These are phyloP conservation scores for Dipus sagitta DNA, from an alignment of 2,797 vertebrate genomes.

Conservation along the genomic window DNA sequence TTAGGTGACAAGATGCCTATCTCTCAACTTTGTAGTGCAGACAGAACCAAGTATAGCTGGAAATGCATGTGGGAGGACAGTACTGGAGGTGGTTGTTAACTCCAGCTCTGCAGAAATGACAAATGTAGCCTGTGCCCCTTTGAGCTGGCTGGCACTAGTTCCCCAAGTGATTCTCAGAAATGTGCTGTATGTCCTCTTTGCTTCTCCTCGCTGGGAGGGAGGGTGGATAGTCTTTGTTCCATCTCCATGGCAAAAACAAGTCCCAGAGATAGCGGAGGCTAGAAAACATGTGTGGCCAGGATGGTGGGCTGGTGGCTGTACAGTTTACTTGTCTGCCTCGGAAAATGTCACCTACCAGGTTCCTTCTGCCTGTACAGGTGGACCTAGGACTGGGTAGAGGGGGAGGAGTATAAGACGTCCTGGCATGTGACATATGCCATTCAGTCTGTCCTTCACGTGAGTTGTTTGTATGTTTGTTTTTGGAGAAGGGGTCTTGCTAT, in stretches of 20 bases:
- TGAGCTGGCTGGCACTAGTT: rapidly evolving
- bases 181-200: not conserved
- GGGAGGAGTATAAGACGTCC: rapidly evolving
- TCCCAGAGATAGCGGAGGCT: not conserved
- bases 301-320: not conserved
- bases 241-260: not conserved
- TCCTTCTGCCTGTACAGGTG: rapidly evolving
- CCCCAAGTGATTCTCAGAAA: not conserved
- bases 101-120: not conserved
- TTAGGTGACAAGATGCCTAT: not conserved
- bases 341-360: rapidly evolving
- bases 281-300: not conserved
- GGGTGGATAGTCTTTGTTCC: not conserved
- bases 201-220: not conserved
- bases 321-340: not conserved
- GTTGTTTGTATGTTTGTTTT: not conserved
- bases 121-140: rapidly evolving
- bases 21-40: not conserved
- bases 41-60: rapidly evolving
- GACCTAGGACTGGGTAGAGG: rapidly evolving
- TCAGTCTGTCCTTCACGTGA: too few relatives aligned
- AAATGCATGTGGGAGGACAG: too few relatives aligned
- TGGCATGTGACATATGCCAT: too few relatives aligned
- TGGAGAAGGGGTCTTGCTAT: not conserved
- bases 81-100: rapidly evolving